Evolutionary conservation across 2,113 vertebrate species (phyloP), one percentile per base, ranked within the genome.

Genomic region (Aspidoscelis tigris): DNA sequence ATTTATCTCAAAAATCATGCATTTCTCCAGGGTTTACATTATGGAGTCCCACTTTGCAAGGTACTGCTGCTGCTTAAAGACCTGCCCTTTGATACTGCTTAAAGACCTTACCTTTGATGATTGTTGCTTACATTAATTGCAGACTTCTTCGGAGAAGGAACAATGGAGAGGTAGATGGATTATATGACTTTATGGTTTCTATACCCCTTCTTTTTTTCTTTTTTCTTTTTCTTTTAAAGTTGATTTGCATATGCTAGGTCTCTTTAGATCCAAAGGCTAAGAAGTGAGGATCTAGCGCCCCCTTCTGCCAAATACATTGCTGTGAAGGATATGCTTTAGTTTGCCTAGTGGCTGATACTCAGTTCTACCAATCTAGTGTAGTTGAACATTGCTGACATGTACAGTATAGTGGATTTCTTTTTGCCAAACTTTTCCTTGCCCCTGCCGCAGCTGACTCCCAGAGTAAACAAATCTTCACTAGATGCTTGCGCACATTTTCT

Each of bases 221-320:
- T 10, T 43, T 58, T 33, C 16, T 21, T 80, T 10, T 43, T 58
- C 65, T 61, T 77, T 58, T 33, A 77, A 41, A 65, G 16, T 21
- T 78, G 39, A 78, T 64, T 61, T 78, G n/a, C 55, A 22, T 78
- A 41, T 64, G 22, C 55, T 61, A 39, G 58, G 21, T 65, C 76
- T 78, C 58, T 22, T 47, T 41, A 8, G 43, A 44, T 22, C 43
- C 21, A 78, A 20, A 78, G 39, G 20, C 39, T 78, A 41, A 78
- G 58, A 65, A 78, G 39, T 78, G 76, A 78, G 76, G 65, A 65
- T 78, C 50, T 44, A 80, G 65, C 41, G 68, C 78, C 64, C 64
- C 43, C 65, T 80, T 65, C 58, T 78, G 39, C 78, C 65, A 68
- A 80, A 69, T 68, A 24, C 39, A 22, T 78, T 78, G 22, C 43